These are phyloP conservation scores for Pristionchus mayeri DNA, from an alignment of 2,888 invertebrate genomes.

Conservation along the genomic window DNA sequence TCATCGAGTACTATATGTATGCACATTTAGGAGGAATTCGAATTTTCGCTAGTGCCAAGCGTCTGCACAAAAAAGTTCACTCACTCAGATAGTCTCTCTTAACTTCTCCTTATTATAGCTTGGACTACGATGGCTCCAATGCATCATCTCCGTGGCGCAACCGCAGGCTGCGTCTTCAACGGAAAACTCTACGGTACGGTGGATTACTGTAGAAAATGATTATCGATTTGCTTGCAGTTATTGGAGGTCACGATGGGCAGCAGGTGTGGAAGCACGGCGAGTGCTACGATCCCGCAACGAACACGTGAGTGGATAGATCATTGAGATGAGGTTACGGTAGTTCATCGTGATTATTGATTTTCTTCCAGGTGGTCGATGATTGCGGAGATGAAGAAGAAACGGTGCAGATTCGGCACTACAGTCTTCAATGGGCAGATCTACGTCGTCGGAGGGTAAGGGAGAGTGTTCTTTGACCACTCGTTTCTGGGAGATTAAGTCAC, in stretches of 20 bases:
- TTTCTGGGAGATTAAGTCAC: no score
- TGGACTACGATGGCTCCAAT: background rate
- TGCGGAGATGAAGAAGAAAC: slow-evolving; percentile 86
- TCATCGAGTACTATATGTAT: no score
- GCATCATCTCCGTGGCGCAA: background rate
- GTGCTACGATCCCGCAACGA: slow-evolving; percentile 79
- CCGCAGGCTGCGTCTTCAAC: background rate
- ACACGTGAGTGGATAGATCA: background rate
- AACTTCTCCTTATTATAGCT: background rate
- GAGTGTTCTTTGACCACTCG: no score
- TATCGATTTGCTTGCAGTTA: slow-evolving; percentile 74
- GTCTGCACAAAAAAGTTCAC: no score
- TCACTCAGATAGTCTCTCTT: no score
- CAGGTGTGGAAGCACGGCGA: slow-evolving; percentile 84
- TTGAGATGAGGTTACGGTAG: background rate
- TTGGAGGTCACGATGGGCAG: slow-evolving; percentile 91
- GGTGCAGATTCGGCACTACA: slow-evolving; percentile 86
- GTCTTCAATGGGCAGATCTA: slow-evolving; percentile 87
- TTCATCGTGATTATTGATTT: background rate
- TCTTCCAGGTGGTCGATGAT: slow-evolving; percentile 72
- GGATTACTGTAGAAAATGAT: slow-evolving; percentile 78
- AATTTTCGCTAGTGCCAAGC: no score
- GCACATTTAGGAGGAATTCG: no score
- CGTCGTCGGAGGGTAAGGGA: slow-evolving; percentile 85
- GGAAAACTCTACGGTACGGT: slow-evolving; percentile 50